Percentiles rank a stretch among this genome's conserved stretches.
Conservation (phyloP, 2,888 invertebrate species). For the Dione vanillae region DNA sequence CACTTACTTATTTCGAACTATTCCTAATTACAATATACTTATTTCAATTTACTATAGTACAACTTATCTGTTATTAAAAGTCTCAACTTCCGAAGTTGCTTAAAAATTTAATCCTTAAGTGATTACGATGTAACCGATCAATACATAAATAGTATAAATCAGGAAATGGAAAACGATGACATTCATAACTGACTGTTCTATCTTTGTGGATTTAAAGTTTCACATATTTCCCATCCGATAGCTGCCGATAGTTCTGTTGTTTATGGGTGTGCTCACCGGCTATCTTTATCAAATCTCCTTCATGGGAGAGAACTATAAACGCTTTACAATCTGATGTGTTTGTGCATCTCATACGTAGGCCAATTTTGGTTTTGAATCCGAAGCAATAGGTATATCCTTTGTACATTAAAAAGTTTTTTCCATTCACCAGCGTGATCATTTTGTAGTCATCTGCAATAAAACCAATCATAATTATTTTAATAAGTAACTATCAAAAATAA, state of each 20-base stretch:
- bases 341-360: constrained; percentile 52
- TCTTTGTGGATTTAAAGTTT: constrained; percentile 38
- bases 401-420: constrained; percentile 50
- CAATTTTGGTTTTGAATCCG: constrained; percentile 39
- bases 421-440: constrained; percentile 50
- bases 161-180: too few relatives aligned
- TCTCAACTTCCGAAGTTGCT: too few relatives aligned
- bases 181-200: neutral
- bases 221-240: constrained; percentile 46
- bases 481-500: neutral
- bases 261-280: constrained; percentile 48
- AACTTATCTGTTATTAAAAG: neutral
- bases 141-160: too few relatives aligned
- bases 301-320: constrained; percentile 42
- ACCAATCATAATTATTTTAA: neutral
- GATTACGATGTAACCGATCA: too few relatives aligned
- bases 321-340: constrained; percentile 52
- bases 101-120: too few relatives aligned
- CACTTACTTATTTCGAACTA: neutral
- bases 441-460: constrained; percentile 23
- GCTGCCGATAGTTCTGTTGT: constrained; percentile 39
- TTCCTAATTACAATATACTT: neutral
- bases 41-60: neutral
- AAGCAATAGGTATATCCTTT: constrained; percentile 51
- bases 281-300: constrained; percentile 35